A percentile compares a stretch with the other conserved stretches of the same genome.
Evolutionary conservation across 2,113 vertebrate species (phyloP).

Genomic region (Centrocercus urophasianus): DNA sequence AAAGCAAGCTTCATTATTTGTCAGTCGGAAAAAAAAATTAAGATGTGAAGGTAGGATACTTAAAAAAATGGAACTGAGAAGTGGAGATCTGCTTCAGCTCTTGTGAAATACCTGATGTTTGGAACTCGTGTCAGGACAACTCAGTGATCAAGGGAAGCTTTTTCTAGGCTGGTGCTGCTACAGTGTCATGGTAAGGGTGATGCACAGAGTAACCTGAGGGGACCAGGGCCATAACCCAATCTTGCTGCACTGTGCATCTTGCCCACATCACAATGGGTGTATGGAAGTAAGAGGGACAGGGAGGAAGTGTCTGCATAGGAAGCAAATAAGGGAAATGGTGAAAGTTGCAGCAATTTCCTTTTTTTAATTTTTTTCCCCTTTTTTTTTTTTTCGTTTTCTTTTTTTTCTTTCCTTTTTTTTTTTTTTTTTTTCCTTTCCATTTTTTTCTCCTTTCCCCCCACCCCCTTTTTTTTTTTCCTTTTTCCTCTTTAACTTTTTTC

Average conservation of each 20-base stretch:
- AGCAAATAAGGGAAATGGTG: background rate
- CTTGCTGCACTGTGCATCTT: rapidly evolving
- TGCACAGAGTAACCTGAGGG: background rate
- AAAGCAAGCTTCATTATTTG: background rate
- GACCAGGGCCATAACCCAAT: background rate
- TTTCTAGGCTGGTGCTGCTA: background rate
- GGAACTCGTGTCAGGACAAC: background rate
- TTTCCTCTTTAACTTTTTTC: rapidly evolving
- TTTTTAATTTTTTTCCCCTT: rapidly evolving
- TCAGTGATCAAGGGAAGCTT: rapidly evolving
- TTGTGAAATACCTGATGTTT: background rate
- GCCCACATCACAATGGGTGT: background rate
- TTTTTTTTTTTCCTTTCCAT: rapidly evolving
- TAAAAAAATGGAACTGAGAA: background rate
- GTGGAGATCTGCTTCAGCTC: background rate
- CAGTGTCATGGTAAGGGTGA: background rate
- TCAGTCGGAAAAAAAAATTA: background rate
- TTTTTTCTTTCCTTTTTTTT: rapidly evolving
- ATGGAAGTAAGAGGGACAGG: background rate
- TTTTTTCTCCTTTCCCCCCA: rapidly evolving
- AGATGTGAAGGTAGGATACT: background rate
- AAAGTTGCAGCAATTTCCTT: background rate
- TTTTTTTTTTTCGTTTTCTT: rapidly evolving
- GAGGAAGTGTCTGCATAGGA: rapidly evolving
- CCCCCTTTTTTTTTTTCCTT: rapidly evolving